Conservation (phyloP, 2,113 vertebrate species). For the Climacteris rufus region DNA sequence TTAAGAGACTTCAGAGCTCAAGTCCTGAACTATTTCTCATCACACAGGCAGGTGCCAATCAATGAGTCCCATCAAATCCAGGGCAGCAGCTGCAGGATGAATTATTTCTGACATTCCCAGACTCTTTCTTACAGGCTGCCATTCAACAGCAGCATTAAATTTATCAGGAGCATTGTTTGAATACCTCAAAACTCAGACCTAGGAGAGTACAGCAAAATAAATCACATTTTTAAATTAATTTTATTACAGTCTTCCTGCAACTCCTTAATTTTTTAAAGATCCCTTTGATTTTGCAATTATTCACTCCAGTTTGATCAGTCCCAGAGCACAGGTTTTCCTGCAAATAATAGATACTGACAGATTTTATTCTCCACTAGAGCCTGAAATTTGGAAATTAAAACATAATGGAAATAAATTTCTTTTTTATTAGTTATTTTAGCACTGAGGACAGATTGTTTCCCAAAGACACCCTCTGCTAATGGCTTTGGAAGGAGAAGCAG, state of each 20-base stretch:
- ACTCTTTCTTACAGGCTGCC: not conserved
- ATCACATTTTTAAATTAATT: not conserved
- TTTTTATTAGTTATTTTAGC: constrained; percentile 55
- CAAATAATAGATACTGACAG: not conserved
- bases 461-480: not conserved
- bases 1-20: not conserved
- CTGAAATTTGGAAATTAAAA: constrained; percentile 47
- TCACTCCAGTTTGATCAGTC: not conserved
- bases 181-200: not conserved
- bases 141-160: not conserved
- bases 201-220: not conserved
- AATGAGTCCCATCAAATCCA: not conserved
- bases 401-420: constrained; percentile 23
- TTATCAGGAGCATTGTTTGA: not conserved
- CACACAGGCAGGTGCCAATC: not conserved
- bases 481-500: constrained; percentile 39
- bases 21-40: not conserved
- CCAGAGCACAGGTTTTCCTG: not conserved
- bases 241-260: not conserved
- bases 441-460: not conserved
- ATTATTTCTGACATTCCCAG: not conserved
- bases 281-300: constrained; percentile 32
- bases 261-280: not conserved
- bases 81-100: not conserved
- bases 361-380: constrained; percentile 57